Conservation (phyloP, 2,113 vertebrate genomes). For the Rallus limicola region DNA sequence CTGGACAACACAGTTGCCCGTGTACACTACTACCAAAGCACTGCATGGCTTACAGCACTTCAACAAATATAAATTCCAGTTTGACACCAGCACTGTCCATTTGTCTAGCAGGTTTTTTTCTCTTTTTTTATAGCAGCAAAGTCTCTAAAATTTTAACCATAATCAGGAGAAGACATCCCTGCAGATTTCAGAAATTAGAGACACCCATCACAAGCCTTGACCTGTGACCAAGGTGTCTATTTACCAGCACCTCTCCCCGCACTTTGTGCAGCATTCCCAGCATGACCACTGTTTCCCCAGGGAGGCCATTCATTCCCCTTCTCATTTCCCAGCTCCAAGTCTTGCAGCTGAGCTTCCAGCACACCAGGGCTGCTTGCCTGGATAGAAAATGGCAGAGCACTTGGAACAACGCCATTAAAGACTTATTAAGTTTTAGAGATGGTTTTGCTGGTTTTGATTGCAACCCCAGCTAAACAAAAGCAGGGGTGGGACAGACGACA, state of each 20-base stretch:
- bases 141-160: background rate
- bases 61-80: background rate
- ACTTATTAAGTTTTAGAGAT: background rate
- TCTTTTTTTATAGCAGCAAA: background rate
- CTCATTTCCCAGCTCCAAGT: background rate
- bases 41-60: background rate
- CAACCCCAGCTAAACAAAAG: background rate
- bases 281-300: background rate
- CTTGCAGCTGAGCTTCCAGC: background rate
- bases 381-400: background rate
- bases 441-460: background rate
- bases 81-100: background rate
- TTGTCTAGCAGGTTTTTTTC: background rate
- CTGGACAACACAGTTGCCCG: background rate
- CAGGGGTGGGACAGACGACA: too few relatives aligned
- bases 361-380: background rate
- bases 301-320: background rate
- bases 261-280: background rate
- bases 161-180: background rate
- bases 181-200: background rate
- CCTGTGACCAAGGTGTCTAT: background rate
- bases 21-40: background rate
- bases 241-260: background rate
- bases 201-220: background rate
- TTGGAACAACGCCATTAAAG: background rate